Percentiles rank a stretch among this genome's conserved stretches.
Evolutionary conservation across 2,113 vertebrate species (phyloP).

Genomic region (Ibidorhyncha struthersii): DNA sequence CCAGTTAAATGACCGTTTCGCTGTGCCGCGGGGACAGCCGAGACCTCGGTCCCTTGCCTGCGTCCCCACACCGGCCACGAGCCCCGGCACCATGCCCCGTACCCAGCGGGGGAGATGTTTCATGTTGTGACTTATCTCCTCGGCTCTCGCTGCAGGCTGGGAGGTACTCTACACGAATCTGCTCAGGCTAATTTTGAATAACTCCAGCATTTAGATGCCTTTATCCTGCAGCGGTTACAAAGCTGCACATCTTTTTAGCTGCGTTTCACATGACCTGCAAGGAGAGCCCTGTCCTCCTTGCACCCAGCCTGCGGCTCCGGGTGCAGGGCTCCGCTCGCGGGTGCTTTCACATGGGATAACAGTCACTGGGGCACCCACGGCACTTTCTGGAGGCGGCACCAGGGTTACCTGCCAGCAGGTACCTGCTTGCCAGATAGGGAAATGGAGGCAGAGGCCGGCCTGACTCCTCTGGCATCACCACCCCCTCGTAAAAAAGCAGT

Average conservation of each 20-base stretch:
- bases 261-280: not conserved
- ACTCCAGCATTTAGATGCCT: not conserved
- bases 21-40: rapidly evolving
- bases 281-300: rapidly evolving
- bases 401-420: not conserved
- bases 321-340: rapidly evolving
- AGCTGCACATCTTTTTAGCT: not conserved
- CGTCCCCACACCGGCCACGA: rapidly evolving
- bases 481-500: not conserved
- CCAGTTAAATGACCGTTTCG: not conserved
- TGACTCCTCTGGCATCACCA: not conserved
- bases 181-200: not conserved
- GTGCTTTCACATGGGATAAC: rapidly evolving
- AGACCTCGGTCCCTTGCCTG: not conserved
- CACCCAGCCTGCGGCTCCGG: not conserved
- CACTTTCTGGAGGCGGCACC: not conserved
- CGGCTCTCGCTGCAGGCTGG: not conserved
- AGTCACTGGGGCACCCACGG: not conserved
- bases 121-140: not conserved
- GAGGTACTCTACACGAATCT: not conserved
- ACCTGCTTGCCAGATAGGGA: not conserved
- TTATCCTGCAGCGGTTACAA: not conserved
- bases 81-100: rapidly evolving
- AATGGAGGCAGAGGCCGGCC: not conserved
- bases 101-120: not conserved